phyloP scores from a whole-genome alignment of 2,113 vertebrate species.

The Daboia siamensis region DNA sequence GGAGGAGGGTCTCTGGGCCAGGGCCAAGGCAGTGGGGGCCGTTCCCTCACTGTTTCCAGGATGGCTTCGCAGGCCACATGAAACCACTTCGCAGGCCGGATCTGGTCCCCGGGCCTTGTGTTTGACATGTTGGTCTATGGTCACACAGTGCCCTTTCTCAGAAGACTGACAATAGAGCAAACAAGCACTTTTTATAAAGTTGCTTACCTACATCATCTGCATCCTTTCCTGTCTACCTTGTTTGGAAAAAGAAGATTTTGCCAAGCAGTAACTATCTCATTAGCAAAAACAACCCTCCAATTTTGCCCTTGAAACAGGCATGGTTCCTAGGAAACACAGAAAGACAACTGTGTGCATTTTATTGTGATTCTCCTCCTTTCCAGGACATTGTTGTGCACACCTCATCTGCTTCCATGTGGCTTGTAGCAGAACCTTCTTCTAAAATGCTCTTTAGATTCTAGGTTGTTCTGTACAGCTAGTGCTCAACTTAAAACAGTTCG shows the following conservation, averaged over 20 bases:
- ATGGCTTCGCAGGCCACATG: too few species aligned
- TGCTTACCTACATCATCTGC: not conserved
- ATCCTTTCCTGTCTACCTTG: not conserved
- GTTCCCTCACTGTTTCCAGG: too few species aligned
- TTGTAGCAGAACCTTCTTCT: not conserved
- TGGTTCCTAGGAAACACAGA: not conserved
- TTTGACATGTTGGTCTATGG: not conserved
- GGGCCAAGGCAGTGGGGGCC: too few species aligned
- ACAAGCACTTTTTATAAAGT: not conserved
- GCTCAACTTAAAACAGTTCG: not conserved
- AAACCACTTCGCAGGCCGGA: too few species aligned
- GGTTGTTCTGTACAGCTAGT: not conserved
- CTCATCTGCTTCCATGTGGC: not conserved
- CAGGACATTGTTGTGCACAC: not conserved
- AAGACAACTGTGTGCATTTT: not conserved
- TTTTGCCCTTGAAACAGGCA: not conserved
- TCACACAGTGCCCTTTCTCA: not conserved
- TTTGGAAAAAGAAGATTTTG: not conserved
- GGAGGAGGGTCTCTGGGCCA: too few species aligned
- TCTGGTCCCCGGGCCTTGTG: too few species aligned
- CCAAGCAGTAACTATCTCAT: not conserved
- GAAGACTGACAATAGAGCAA: not conserved
- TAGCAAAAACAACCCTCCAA: not conserved
- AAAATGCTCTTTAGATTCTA: not conserved
- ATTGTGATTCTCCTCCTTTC: not conserved